These are phyloP conservation scores for Hypocryptadius cinnamomeus DNA, from an alignment of 2,113 vertebrate species.

Conservation along the genomic window DNA sequence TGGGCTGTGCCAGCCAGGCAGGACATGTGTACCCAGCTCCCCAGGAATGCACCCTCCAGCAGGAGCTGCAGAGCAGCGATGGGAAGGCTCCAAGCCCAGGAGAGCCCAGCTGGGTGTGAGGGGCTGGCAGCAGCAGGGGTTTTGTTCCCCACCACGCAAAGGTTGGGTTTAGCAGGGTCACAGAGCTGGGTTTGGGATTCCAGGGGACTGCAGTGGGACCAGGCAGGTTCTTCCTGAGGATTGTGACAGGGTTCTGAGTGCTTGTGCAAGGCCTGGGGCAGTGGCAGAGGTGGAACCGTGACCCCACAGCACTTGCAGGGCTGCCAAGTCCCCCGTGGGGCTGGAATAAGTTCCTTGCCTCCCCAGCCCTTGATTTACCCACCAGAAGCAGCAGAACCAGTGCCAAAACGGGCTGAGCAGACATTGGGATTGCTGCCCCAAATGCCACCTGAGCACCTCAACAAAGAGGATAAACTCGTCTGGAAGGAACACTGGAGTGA, in stretches of 20 bases:
- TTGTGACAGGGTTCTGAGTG: background rate
- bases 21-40: background rate
- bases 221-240: background rate
- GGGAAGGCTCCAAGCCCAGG: background rate
- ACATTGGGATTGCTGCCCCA: background rate
- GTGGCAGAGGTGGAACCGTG: background rate
- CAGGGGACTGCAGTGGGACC: background rate
- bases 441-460: background rate
- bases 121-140: background rate
- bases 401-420: background rate
- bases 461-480: rapidly evolving
- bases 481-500: rapidly evolving
- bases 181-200: background rate
- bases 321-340: background rate
- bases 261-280: background rate
- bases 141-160: background rate
- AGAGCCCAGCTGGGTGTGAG: background rate
- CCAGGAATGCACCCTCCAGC: background rate
- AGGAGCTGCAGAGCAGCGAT: background rate
- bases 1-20: rapidly evolving
- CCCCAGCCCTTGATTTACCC: background rate
- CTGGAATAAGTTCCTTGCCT: background rate
- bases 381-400: background rate
- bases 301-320: background rate
- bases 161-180: background rate